phyloP scores from a whole-genome alignment of 2,797 vertebrate genomes.

The Sebastes taczanowskii region DNA sequence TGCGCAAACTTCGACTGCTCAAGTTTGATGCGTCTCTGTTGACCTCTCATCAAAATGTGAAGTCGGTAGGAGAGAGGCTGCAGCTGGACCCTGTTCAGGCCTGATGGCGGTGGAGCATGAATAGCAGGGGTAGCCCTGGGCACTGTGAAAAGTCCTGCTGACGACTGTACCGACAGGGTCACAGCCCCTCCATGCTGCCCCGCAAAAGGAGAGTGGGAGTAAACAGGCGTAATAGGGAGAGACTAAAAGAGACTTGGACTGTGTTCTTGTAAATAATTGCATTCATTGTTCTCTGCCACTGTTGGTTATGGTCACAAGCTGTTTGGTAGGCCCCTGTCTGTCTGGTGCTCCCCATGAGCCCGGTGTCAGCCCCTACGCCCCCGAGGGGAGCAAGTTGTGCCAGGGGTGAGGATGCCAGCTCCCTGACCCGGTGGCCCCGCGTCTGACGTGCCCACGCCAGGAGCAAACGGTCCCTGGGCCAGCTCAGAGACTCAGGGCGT shows the following conservation, averaged over 20 bases:
- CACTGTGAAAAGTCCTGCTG: conserved; percentile 61
- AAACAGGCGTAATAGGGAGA: conserved; percentile 74
- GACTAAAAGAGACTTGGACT: conserved; percentile 81
- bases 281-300: conserved; percentile 83
- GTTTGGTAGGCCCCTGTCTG: conserved; percentile 87
- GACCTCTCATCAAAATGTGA: conserved; percentile 39
- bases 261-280: conserved; percentile 85
- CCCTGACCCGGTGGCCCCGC: conserved; percentile 76
- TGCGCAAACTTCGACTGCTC: neutral
- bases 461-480: conserved; percentile 65
- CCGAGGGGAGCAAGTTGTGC: conserved; percentile 81
- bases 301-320: conserved; percentile 87
- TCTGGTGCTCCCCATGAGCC: conserved; percentile 83
- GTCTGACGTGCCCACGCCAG: conserved; percentile 76
- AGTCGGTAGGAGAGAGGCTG: conserved; percentile 56
- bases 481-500: conserved; percentile 65
- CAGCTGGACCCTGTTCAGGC: conserved; percentile 66
- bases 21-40: conserved; percentile 26
- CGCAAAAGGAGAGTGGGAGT: conserved; percentile 63
- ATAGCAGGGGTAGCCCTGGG: conserved; percentile 61
- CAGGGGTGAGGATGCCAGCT: conserved; percentile 84
- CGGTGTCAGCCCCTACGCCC: conserved; percentile 77
- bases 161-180: conserved; percentile 71
- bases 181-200: conserved; percentile 63
- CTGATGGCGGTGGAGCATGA: conserved; percentile 64